Base-by-base conservation (phyloP, 2,113 vertebrate species). In the Heloderma charlesbogerti region DNA sequence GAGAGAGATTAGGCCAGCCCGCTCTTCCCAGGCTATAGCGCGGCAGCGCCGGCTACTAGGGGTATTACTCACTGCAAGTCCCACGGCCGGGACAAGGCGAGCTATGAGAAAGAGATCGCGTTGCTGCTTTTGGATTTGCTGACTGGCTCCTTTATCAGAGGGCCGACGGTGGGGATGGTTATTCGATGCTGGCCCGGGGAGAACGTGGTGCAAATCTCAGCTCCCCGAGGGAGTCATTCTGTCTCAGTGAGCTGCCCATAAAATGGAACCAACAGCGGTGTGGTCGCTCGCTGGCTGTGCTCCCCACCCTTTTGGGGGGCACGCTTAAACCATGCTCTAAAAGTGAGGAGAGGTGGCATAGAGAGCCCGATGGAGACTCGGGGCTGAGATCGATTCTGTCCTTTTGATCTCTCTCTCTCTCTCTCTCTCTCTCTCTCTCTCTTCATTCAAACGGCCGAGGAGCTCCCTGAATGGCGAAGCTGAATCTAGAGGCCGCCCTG, bases 221-320 rank as follows among this genome's bases (percentile, higher is more conserved):
- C 34, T 60, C 81, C 81, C 40, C n/a, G 20, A 27, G 1, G 22
- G 22, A 22, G 13, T 25, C 57, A 37, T 27, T 3, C 43, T 0
- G 13, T 66, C 40, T 67, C 63, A 9, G 29, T 31, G 31, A n/a
- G 51, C 80, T 27, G 15, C 9, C 57, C 81, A 6, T 22, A 63
- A 16, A 20, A 82, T 29, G 77, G 77, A 48, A 15, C 77, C 34
- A 82, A 22, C 43, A 10, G 0, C 4, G 82, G 31, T 7, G 22
- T 18, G 1, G 4, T 67, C 2, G 20, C 57, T 37, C 57, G 0
- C 57, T 85, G 1, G n/a, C n/a, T 40, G 57, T 27, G 37, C 60
- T 2, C 1, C 4, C 9, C 2, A 8, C 9, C 6, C n/a, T n/a
- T n/a, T n/a, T n/a, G n/a, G n/a, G n/a, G n/a, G n/a, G 71, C 77